Evolutionary conservation across 2,797 vertebrate genomes (phyloP).

Genomic region (Chelon labrosus): DNA sequence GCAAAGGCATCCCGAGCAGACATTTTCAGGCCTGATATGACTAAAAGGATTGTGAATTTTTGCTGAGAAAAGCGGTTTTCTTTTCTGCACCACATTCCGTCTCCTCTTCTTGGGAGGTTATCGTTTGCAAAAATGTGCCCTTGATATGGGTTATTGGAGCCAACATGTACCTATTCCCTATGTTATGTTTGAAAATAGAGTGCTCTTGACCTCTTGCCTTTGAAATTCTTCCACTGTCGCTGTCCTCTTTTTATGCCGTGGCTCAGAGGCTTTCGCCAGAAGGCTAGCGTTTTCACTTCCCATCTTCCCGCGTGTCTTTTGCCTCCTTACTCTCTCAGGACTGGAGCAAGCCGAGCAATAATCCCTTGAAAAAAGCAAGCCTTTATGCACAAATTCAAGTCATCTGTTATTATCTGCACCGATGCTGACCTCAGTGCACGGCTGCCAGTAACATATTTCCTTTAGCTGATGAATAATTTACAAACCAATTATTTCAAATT

Average conservation of each 20-base stretch:
- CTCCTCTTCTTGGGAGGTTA: conserved; percentile 76
- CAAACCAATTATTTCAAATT: conserved; percentile 51
- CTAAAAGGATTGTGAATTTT: conserved; percentile 72
- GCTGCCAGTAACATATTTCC: conserved; percentile 43
- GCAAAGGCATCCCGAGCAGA: conserved; percentile 57
- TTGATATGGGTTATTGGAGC: conserved; percentile 76
- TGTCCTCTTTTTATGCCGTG: conserved; percentile 68
- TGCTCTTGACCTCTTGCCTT: conserved; percentile 79
- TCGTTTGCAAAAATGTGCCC: conserved; percentile 69
- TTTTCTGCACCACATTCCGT: conserved; percentile 55
- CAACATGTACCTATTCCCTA: conserved; percentile 69
- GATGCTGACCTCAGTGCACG: conserved; percentile 45
- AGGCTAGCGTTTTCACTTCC: conserved; percentile 59
- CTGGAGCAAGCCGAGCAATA: conserved; percentile 31
- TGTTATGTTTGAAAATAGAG: conserved; percentile 82
- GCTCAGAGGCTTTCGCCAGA: conserved; percentile 70
- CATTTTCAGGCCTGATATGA: conserved; percentile 74
- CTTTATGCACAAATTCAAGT: conserved; percentile 37
- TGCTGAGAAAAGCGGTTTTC: conserved; percentile 71
- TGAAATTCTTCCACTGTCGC: conserved; percentile 71
- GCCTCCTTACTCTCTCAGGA: conserved; percentile 17
- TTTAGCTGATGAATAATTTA: conserved; percentile 66
- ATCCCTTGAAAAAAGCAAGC: conserved; percentile 42
- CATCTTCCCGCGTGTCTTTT: conserved; percentile 39
- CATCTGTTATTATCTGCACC: conserved; percentile 35